Evolutionary conservation across 2,888 invertebrate species (phyloP), one percentile per base, ranked within the genome.

Genomic region (Alsophila aescularia): DNA sequence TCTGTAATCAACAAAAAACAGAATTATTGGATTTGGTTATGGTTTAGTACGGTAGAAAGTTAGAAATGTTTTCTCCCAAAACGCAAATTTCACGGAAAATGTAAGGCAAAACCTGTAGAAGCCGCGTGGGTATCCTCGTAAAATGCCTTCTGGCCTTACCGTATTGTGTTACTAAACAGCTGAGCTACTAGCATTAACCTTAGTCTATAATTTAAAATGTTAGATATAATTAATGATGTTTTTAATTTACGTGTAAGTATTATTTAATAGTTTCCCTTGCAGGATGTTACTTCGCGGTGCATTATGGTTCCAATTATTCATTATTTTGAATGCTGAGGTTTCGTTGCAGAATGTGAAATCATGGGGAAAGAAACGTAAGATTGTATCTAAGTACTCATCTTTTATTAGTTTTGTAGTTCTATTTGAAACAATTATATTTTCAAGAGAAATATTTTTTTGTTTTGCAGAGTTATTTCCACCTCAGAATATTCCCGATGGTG

Each of bases 391-490:
- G 3, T 52, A 53, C 49, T 21, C 39, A 39, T 54, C 43, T 10
- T 10, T 1, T 24, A 24, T 5, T 8, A 24, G 8, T 24, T 18
- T 18, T 18, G 5, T 8, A 24, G 8, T 24, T 18, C 5, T 18
- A 18, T 18, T 24, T 24, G 7, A 24, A 24, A 8, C 24, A 6
- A 24, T 24, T 8, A 32, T 32, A 13, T 5, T 32, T 12, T 32
- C 2, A 32, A 12, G 5, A 32, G 1, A 15, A 15, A 3, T 13
- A 41, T 15, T 18, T 24, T 24, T n/a, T 31, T 18, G 2, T 39
- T 56, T 81, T 83, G 40, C 81, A 91, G 90, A 87, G 45, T 53
- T 81, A 2, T 90, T 79, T 64, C 87, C 91, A 0, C 60, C 89
- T 1, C 66, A 62, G 35, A 76, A 75, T 57, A 91, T 91, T 51